Evolutionary conservation across 2,888 invertebrate species (phyloP), one percentile per base, ranked within the genome.

Genomic region (Microctonus brassicae): DNA sequence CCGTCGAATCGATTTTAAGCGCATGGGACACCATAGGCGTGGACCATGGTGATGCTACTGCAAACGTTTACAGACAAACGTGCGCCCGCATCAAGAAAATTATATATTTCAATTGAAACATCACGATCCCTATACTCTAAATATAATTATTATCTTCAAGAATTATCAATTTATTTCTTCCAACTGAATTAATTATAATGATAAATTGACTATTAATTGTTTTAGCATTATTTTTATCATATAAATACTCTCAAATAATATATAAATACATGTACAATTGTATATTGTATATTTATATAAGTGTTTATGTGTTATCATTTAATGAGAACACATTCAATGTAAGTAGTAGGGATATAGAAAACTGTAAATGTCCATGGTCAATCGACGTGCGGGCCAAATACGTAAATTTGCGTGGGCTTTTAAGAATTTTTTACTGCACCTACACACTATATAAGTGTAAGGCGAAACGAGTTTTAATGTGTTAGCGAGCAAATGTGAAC

Each of bases 1-100:
- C 79, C 57, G 55, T 78, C 78, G 81, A 81, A 84, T 84, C 84
- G 84, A 84, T 84, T 84, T 84, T 80, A 81, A 81, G 82, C 78
- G 80, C 80, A 76, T 81, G 82, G 82, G 81, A 83, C 82, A 80
- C 78, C 80, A 82, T 80, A 82, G 82, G 76, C 75, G 76, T 73
- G 67, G 66, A 66, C 66, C 66, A 66, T 55, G 34, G 36, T 57
- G 55, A 39, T 55, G 66, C 57, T 55, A 29, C 55, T 26, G 63
- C 52, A 64, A 57, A 63, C 47, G 47, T 42, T 47, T 29, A 17
- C 47, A 47, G 42, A 63, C 42, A 63, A 39, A 26, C 29, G 17
- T 29, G 9, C 20, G 26, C 66, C 55, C 57, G 52, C 33, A 64
- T 58, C 33, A 26, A 13, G 13, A 52, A 52, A 52, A 52, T 34